phyloP scores from a whole-genome alignment of 37 sponge, comb jelly and placozoan species.

The Corticium candelabrum region DNA sequence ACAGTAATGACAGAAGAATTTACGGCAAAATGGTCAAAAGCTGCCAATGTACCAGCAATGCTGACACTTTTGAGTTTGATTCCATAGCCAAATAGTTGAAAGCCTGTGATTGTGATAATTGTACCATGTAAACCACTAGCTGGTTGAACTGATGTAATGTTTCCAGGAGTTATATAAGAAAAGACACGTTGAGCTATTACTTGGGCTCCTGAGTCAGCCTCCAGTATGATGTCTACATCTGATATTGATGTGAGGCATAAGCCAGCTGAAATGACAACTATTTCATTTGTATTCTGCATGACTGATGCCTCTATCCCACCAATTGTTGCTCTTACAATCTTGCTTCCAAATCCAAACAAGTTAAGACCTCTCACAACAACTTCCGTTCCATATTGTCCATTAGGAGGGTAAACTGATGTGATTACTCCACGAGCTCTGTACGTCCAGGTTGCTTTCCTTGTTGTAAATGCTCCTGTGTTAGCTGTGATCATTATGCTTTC shows the following conservation, averaged over 20 bases:
- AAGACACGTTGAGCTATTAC: not conserved
- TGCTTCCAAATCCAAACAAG: constrained; percentile 27
- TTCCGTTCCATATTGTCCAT: constrained; percentile 38
- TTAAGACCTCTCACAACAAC: constrained; percentile 37
- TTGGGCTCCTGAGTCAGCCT: not conserved
- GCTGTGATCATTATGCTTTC: not conserved
- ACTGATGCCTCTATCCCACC: not conserved
- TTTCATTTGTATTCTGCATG: not conserved
- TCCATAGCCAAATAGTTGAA: not conserved
- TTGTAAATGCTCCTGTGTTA: not conserved
- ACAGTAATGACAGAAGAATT: not conserved
- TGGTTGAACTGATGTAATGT: not conserved
- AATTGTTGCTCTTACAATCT: constrained; percentile 14
- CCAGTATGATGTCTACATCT: not conserved
- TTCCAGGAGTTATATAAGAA: not conserved
- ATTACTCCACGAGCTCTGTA: constrained; percentile 32
- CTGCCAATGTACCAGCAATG: not conserved
- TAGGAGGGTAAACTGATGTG: constrained; percentile 33
- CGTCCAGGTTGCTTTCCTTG: not conserved
- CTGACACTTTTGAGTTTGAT: not conserved
- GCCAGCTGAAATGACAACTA: not conserved
- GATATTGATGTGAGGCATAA: not conserved
- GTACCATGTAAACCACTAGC: not conserved
- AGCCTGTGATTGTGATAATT: not conserved
- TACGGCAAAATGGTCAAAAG: not conserved